These are phyloP conservation scores for Stictonetta naevosa DNA, from an alignment of 2,113 vertebrate genomes.

Conservation along the genomic window DNA sequence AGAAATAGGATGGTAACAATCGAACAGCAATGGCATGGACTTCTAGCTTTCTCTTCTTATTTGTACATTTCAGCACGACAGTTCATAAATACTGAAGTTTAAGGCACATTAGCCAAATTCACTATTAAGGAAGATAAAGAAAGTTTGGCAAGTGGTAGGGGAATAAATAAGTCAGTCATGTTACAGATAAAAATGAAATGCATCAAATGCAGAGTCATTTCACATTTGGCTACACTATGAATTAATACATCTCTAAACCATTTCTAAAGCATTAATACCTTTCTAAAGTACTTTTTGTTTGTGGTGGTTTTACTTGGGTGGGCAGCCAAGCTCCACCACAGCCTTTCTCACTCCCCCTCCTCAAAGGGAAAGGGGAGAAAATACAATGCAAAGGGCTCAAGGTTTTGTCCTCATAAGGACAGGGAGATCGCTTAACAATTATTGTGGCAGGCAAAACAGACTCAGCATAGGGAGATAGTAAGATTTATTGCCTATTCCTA, in stretches of 20 bases:
- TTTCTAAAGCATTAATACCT: neutral
- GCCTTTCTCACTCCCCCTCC: no score
- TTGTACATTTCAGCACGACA: neutral
- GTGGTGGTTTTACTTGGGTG: no score
- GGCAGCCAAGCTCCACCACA: no score
- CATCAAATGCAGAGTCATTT: neutral
- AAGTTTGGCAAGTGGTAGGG: neutral
- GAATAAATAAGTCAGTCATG: neutral
- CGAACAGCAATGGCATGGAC: neutral
- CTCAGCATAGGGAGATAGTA: no score
- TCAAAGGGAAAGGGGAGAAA: no score
- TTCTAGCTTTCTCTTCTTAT: neutral
- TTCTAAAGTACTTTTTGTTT: neutral
- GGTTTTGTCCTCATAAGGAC: no score
- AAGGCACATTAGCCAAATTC: neutral
- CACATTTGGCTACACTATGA: neutral
- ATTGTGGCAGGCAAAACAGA: no score
- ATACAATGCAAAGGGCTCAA: no score
- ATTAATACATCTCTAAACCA: neutral
- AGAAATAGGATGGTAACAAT: neutral
- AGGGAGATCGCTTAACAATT: no score
- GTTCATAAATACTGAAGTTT: neutral
- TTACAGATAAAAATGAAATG: neutral
- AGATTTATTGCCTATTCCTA: no score
- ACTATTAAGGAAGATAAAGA: neutral